Evolutionary conservation across 2,888 invertebrate species (phyloP), one percentile per base, ranked within the genome.

Genomic region (Molorchus minor): DNA sequence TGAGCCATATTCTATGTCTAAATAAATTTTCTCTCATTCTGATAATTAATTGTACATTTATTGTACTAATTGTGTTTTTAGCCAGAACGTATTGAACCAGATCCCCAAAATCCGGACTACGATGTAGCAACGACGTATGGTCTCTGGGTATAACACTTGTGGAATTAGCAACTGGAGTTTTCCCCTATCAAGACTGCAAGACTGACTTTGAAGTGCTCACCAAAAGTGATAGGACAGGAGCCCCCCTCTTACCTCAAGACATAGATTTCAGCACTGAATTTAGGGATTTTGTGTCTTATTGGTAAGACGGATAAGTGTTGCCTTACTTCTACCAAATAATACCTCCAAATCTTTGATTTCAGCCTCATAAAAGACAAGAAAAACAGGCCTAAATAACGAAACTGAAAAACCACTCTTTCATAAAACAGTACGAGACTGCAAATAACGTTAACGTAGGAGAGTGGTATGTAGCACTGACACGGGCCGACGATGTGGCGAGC

Each of bases 111-210:
- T 78, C 96, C 96, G 52, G 95, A 96, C 82, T 99, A 99, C 81
- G 99, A 99, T 83, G 96, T 99, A 87, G 99, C 72, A 98, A 99
- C 15, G 99, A 99, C 83, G 98, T 99, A 47, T 99, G 99, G 99
- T 97, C 97, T 68, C 85, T 99, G 69, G 99, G 99, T 70, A 97
- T 96, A 75, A 95, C 95, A 54, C 84, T 96, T 58, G 94, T 99
- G 49, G 99, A 99, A 84, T 84, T 99, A 75, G 99, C 98, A 41
- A 96, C 96, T 10, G 98, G 97, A 51, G 90, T 91, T 69, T 98
- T 97, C 80, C 98, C 98, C 0, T 95, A 95, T 81, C 86, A 88
- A 79, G 93, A 96, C 82, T 98, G 98, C 81, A 92, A 92, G 82
- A 96, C 94, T 75, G 98, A 98, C 83, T 99, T 99, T 83, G 98